Base-by-base conservation (phyloP, 92 coral and sea anemone genomes). In the Desmophyllum pertusum region DNA sequence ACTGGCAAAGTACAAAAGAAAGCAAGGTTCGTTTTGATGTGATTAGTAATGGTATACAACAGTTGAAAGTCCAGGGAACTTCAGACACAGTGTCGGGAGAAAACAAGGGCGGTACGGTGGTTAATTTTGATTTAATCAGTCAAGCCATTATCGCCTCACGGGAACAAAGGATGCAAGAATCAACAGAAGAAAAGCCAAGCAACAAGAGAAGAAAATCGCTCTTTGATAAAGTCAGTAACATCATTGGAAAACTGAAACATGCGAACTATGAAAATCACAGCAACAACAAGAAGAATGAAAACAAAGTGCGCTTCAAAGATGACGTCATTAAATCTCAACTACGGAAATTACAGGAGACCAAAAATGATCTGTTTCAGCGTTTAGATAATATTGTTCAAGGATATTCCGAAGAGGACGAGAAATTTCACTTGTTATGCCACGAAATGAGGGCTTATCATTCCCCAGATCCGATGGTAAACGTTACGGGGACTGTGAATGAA, bases 341-440 rank as follows among this genome's bases (percentile, higher is more conserved):
- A 0, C 6, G 62, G 10, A 45, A 21, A 37, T 51, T 75, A 52
- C 18, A 18, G n/a, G 21, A 5, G 43, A 52, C 23, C 19, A 10
- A 50, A 21, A 4, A 52, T 8, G 42, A 33, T 6, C 41, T 75
- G 3, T 48, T 31, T 5, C 27, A 50, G 29, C 15, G 62, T 1
- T 29, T 74, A 4, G 78, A 74, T 14, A 75, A 25, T 51, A 52
- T 75, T 21, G 46, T 75, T 33, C 65, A 33, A 9, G 79, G 33
- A 10, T 25, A 51, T 4, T 52, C 18, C 15, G 43, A 55, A 10
- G 79, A 75, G 31, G 79, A 75, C 21, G 79, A 75, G 4, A n/a
- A 39, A 8, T 52, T 75, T 36, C 30, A 33, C 7, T 19, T 50
- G 10, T 38, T 75, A 19, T 23, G 41, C 15, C 18, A 75, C 9